A percentile compares a stretch with the other conserved stretches of the same genome.
These are phyloP conservation scores for Poeciliopsis prolifica DNA, from an alignment of 2,113 vertebrate species.

Conservation along the genomic window DNA sequence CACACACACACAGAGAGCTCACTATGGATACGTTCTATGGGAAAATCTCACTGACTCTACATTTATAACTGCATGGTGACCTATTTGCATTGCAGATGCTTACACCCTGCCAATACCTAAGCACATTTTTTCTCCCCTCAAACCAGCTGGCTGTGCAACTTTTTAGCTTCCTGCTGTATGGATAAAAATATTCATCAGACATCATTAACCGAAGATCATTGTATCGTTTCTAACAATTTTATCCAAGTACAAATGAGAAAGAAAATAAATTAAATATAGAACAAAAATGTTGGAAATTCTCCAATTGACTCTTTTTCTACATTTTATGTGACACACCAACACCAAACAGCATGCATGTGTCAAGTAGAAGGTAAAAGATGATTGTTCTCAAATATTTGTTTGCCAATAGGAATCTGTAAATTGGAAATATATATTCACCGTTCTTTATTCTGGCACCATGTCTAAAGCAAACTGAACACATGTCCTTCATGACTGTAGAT, in stretches of 20 bases:
- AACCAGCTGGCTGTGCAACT: neutral
- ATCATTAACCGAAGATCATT: neutral
- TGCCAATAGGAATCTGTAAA: neutral
- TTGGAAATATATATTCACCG: neutral
- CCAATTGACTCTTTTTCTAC: neutral
- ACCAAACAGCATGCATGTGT: neutral
- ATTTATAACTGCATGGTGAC: conserved; percentile 9
- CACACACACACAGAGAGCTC: conserved; percentile 25
- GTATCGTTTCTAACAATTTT: neutral
- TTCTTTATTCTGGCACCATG: neutral
- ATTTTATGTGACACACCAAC: neutral
- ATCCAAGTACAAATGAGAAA: no score
- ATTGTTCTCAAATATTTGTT: neutral
- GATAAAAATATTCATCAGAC: neutral
- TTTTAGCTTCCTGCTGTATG: neutral
- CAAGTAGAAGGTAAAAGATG: no score
- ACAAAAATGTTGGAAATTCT: neutral
- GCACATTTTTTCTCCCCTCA: neutral
- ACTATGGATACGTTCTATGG: conserved; percentile 22
- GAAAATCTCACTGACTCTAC: neutral
- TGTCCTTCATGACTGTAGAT: neutral
- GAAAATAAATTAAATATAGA: neutral
- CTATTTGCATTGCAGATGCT: conserved; percentile 22
- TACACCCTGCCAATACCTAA: neutral
- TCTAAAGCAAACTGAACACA: no score